Evolutionary conservation across 2,797 vertebrate species (phyloP), one percentile per base, ranked within the genome.

Genomic region (Pangasius krempfi): DNA sequence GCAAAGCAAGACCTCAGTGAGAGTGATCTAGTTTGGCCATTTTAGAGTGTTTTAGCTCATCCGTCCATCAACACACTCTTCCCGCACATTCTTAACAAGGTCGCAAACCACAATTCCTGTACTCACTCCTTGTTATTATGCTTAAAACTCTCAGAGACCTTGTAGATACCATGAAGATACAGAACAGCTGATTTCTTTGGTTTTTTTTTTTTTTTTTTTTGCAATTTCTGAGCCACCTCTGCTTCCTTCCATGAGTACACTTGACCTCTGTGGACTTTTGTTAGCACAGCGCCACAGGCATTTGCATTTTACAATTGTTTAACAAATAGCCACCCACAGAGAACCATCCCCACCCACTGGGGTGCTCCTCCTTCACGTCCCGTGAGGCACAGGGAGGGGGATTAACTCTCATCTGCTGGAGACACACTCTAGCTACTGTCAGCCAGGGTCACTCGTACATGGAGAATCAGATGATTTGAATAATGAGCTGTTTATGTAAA

Each of bases 261-360:
- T 86, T 93, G 94, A 94, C 93, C 93, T 93, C 91, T 93, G 92
- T 91, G 91, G 92, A 91, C 91, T 91, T 94, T 92, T 94, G 95
- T 95, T 94, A 91, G 92, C 91, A 93, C 95, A 94, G 93, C 91
- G 91, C 91, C 89, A 87, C 85, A 87, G 80, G 90, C 93, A 96
- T 96, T 95, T 95, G 95, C 95, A 96, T 96, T 95, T 94, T 92
- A 94, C 91, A 94, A 94, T 94, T 95, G 94, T 95, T 93, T 94
- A 95, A 94, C 94, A 96, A 95, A 96, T 94, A 95, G 90, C 93
- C 94, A 94, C 93, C 94, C 92, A 86, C 92, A 90, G 92, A 90
- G 93, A 87, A 91, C 87, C 90, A 92, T 92, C 84, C 89, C 92
- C 93, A 91, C 94, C 94, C 89, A 89, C 93, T 92, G 93, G 94